phyloP scores from a whole-genome alignment of 2,113 vertebrate genomes.

The Phaethornis superciliosus region DNA sequence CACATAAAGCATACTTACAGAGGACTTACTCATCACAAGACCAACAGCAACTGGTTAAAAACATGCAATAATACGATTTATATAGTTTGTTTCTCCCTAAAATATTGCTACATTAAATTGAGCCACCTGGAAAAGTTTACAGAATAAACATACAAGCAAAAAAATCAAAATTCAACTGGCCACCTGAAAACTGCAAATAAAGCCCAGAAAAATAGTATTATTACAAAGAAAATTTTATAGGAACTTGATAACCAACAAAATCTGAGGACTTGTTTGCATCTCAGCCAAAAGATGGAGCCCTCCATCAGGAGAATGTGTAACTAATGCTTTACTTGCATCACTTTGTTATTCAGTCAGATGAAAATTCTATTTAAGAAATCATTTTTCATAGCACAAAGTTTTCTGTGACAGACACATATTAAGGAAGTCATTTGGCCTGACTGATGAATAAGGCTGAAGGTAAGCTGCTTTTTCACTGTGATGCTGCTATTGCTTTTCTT shows the following conservation, averaged over 20 bases:
- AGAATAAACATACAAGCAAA: background rate
- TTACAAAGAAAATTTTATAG: background rate
- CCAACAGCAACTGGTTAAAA: background rate
- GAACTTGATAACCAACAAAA: background rate
- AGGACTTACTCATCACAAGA: background rate
- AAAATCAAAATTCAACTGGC: background rate
- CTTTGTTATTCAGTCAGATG: background rate
- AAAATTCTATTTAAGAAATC: background rate
- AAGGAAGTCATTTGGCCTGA: background rate
- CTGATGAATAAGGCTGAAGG: background rate
- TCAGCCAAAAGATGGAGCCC: slow-evolving; percentile 37
- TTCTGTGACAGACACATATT: background rate
- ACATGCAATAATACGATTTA: background rate
- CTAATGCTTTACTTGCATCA: background rate
- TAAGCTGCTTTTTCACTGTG: background rate
- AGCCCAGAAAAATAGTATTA: background rate
- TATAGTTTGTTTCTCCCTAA: background rate
- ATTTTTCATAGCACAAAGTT: background rate
- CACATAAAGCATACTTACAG: background rate
- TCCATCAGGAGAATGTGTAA: background rate
- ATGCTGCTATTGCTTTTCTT: background rate
- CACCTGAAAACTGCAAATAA: background rate
- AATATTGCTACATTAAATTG: background rate
- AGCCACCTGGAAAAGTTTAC: background rate
- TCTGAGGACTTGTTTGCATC: background rate